Evolutionary conservation across 2,888 invertebrate genomes (phyloP).

Genomic region (Allacma fusca): DNA sequence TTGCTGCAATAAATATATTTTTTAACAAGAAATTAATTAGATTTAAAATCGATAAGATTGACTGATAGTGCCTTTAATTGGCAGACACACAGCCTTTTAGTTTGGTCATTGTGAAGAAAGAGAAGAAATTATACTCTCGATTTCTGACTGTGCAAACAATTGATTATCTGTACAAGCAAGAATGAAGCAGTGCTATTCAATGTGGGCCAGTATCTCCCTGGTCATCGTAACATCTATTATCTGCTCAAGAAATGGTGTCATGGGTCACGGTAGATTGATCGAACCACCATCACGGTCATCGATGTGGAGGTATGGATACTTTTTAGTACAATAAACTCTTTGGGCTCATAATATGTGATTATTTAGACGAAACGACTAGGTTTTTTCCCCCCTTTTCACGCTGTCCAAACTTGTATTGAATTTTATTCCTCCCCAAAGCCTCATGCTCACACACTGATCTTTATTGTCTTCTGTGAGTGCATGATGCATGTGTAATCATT

Average conservation of each 20-base stretch:
- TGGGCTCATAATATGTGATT: neutral
- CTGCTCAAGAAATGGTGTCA: slow-evolving; percentile 63
- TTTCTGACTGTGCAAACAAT: neutral
- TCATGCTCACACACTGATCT: neutral
- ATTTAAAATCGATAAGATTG: too few relatives aligned
- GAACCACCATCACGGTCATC: slow-evolving; percentile 88
- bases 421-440: neutral
- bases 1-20: too few relatives aligned
- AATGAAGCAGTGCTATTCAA: slow-evolving; percentile 9
- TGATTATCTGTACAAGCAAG: neutral
- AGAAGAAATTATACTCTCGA: too few relatives aligned
- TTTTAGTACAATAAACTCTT: slow-evolving; percentile 27
- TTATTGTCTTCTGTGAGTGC: neutral
- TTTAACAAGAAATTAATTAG: too few relatives aligned
- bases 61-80: too few relatives aligned
- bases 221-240: slow-evolving; percentile 42
- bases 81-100: too few relatives aligned
- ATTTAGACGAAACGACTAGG: neutral
- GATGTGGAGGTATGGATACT: slow-evolving; percentile 74
- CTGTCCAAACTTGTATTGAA: neutral
- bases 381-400: neutral
- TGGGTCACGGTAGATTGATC: slow-evolving; percentile 77
- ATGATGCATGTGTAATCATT: too few relatives aligned
- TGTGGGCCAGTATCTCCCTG: slow-evolving; percentile 33
- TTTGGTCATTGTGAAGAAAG: too few relatives aligned